Evolutionary conservation across 2,888 invertebrate genomes (phyloP).

Genomic region (Drosophila cognata): DNA sequence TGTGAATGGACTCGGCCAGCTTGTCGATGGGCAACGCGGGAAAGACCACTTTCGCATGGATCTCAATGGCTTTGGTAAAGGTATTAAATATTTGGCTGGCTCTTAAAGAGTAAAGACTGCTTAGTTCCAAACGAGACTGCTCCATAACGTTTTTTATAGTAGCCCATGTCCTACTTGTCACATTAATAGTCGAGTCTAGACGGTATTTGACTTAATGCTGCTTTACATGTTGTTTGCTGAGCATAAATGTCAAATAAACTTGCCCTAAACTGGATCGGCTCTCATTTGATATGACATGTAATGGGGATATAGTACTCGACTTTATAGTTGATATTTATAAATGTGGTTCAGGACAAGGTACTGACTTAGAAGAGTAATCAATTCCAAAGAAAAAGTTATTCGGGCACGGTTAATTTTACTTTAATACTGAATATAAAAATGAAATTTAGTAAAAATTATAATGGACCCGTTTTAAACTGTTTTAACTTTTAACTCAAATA

Average conservation of each 20-base stretch:
- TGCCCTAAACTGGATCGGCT: conserved; percentile 21
- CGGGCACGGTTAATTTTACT: neutral
- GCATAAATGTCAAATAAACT: conserved; percentile 52
- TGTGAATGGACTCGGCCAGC: conserved; percentile 91
- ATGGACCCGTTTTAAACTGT: no score
- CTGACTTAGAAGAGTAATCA: neutral
- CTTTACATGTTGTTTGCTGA: conserved; percentile 17
- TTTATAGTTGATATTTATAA: neutral
- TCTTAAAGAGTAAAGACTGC: conserved; percentile 3
- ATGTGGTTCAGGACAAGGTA: neutral
- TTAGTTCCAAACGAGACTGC: neutral
- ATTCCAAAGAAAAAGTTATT: neutral
- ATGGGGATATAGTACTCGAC: conserved; percentile 12
- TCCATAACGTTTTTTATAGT: conserved; percentile 15
- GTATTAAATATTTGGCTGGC: conserved; percentile 83
- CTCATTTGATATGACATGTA: conserved; percentile 26
- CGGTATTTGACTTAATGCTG: conserved; percentile 4
- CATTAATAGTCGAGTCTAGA: conserved; percentile 35
- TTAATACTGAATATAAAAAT: no score
- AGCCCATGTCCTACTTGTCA: conserved; percentile 20
- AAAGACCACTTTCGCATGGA: conserved; percentile 90
- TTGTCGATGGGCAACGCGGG: conserved; percentile 91
- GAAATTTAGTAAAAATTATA: no score
- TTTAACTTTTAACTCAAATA: no score
- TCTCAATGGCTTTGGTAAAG: conserved; percentile 88